These are phyloP conservation scores for Alloplasta piceator DNA, from an alignment of 2,888 invertebrate species.

Conservation along the genomic window DNA sequence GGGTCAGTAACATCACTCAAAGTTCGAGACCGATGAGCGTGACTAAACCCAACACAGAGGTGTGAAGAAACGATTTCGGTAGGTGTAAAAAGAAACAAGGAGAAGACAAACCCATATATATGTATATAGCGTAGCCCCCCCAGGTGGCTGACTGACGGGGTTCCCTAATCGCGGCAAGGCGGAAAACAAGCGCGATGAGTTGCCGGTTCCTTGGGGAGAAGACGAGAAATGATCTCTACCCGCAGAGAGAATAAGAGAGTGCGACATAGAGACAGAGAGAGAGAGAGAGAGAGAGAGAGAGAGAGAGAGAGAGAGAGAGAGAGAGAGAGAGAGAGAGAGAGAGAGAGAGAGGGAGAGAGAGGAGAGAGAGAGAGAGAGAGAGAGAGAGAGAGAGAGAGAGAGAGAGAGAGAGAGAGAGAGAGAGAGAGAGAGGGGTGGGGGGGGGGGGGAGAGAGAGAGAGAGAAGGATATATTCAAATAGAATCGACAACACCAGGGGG, in stretches of 20 bases:
- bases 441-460: too few species aligned
- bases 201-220: conserved; percentile 72
- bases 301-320: too few species aligned
- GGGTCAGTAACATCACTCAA: conserved; percentile 37
- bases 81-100: conserved; percentile 72
- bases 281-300: too few species aligned
- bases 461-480: too few species aligned
- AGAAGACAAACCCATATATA: background rate
- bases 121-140: conserved; percentile 70
- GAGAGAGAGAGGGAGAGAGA: too few species aligned
- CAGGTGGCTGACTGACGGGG: conserved; percentile 74
- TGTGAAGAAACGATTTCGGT: conserved; percentile 76
- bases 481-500: conserved; percentile 54
- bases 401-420: too few species aligned
- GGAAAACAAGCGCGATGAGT: conserved; percentile 80
- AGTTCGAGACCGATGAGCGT: conserved; percentile 46
- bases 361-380: too few species aligned
- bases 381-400: too few species aligned
- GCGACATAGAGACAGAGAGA: conserved; percentile 19
- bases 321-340: too few species aligned
- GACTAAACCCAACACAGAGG: conserved; percentile 64
- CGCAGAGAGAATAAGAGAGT: too few species aligned
- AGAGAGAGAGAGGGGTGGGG: too few species aligned
- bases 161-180: conserved; percentile 77
- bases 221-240: conserved; percentile 60